These are phyloP conservation scores for Ormia ochracea DNA, from an alignment of 2,888 invertebrate species.

Conservation along the genomic window DNA sequence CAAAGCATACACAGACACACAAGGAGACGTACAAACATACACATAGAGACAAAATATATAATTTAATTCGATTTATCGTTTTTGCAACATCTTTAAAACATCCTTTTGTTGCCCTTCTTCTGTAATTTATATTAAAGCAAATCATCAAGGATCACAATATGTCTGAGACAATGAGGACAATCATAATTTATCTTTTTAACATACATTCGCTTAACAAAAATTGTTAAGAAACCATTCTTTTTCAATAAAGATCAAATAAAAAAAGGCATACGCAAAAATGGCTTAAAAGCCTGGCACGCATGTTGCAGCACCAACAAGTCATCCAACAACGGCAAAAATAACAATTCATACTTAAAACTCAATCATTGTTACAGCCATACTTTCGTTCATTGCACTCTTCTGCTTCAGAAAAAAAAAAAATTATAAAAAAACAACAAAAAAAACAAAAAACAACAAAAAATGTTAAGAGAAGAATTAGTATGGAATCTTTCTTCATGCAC, in stretches of 20 bases:
- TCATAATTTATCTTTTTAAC: conserved; percentile 58
- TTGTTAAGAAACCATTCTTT: conserved; percentile 31
- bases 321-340: conserved; percentile 31
- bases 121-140: background rate
- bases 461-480: conserved; percentile 40
- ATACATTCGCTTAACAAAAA: conserved; percentile 37
- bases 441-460: background rate
- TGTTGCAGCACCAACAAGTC: conserved; percentile 31
- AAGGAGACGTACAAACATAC: too few species aligned
- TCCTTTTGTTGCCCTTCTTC: background rate
- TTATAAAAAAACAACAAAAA: background rate
- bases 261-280: background rate
- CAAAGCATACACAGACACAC: too few species aligned
- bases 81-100: background rate
- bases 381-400: conserved; percentile 64
- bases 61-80: background rate
- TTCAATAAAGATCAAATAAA: background rate
- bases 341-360: conserved; percentile 40
- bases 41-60: too few species aligned
- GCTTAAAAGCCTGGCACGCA: conserved; percentile 53
- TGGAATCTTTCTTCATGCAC: conserved; percentile 41
- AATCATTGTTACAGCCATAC: conserved; percentile 42
- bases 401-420: background rate
- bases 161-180: conserved; percentile 56
- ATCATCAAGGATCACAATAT: conserved; percentile 49